A percentile compares a stretch with the other conserved stretches of the same genome.
phyloP scores from a whole-genome alignment of 2,888 invertebrate species.

The Eurytoma californica region DNA sequence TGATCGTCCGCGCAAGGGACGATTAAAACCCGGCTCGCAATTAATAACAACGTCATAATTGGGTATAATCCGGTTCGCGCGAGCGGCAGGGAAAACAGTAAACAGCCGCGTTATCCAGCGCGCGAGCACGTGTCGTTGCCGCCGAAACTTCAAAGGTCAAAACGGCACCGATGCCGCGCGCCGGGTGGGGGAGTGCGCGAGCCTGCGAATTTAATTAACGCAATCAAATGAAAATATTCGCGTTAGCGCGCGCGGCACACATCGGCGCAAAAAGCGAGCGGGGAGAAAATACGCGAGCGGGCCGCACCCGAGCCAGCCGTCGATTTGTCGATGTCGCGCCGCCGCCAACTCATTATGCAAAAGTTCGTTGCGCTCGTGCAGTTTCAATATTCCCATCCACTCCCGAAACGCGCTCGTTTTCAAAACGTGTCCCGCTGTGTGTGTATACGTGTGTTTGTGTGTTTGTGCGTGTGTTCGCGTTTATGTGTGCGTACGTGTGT shows the following conservation, averaged over 20 bases:
- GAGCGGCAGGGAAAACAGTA: neutral
- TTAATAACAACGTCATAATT: conserved; percentile 62
- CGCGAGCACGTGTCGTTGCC: conserved; percentile 58
- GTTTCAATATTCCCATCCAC: conserved; percentile 69
- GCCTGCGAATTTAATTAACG: conserved; percentile 68
- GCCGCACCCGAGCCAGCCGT: conserved; percentile 9
- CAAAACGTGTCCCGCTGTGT: conserved; percentile 58
- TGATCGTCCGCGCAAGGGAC: neutral
- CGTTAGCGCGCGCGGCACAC: conserved; percentile 55
- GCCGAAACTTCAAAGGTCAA: conserved; percentile 69
- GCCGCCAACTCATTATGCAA: conserved; percentile 70
- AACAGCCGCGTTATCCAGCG: neutral
- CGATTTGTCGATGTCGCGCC: conserved; percentile 49
- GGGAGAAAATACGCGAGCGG: conserved; percentile 25
- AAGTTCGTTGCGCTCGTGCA: conserved; percentile 67
- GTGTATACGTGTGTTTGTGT: neutral
- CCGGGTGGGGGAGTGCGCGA: conserved; percentile 50
- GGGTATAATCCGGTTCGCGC: neutral
- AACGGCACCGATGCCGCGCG: conserved; percentile 23
- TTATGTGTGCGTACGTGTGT: too few relatives aligned
- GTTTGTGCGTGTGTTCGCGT: too few relatives aligned
- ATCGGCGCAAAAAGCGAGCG: conserved; percentile 23
- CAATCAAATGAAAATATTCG: conserved; percentile 72
- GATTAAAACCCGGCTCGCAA: conserved; percentile 3
- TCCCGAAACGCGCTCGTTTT: conserved; percentile 62